Conservation (phyloP, 2,888 invertebrate genomes). For the Clanis bilineata region DNA sequence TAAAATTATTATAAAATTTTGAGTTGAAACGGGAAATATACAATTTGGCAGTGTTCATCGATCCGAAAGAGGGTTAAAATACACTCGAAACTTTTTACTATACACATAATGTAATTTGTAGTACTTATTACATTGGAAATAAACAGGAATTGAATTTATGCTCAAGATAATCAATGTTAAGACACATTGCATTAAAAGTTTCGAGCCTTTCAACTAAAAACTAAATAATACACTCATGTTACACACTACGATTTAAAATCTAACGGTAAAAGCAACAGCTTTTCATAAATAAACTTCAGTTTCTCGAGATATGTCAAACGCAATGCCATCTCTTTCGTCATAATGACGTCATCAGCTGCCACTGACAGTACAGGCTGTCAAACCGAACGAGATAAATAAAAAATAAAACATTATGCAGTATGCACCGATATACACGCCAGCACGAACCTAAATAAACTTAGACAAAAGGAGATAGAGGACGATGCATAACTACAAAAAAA, state of each 20-base stretch:
- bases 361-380: neutral
- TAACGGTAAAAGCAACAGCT: neutral
- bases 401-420: conserved; percentile 66
- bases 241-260: neutral
- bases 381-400: conserved; percentile 22
- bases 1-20: too few species aligned
- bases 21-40: too few species aligned
- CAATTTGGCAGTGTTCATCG: neutral
- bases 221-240: conserved; percentile 8
- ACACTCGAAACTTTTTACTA: neutral
- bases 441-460: too few species aligned
- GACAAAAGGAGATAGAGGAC: too few species aligned
- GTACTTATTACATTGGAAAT: conserved; percentile 19
- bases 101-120: conserved; percentile 17
- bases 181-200: neutral
- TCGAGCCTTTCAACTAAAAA: conserved; percentile 10
- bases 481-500: too few species aligned
- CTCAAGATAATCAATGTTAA: neutral
- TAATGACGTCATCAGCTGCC: conserved; percentile 17
- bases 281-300: neutral
- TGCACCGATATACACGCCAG: conserved; percentile 51
- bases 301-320: conserved; percentile 17
- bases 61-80: neutral
- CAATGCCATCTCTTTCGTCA: neutral
- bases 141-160: neutral